Conservation (phyloP, 2,888 invertebrate species). For the Periphyllus acericola region DNA sequence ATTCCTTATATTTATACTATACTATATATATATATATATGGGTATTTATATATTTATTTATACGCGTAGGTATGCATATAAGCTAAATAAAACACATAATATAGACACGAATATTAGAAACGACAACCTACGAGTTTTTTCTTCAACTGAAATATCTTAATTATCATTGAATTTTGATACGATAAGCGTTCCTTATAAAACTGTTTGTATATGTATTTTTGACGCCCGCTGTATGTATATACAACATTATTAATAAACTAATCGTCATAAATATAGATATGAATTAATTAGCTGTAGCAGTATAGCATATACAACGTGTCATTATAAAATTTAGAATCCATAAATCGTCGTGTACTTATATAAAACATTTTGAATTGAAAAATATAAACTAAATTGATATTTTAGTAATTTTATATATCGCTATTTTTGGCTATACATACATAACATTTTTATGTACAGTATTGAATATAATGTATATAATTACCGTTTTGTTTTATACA, state of each 20-base stretch:
- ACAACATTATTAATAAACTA: not conserved
- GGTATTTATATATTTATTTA: not conserved
- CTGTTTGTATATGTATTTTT: not conserved
- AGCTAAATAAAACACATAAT: too few species aligned
- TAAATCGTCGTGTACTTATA: not conserved
- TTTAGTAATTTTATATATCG: not conserved
- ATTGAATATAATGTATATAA: not conserved
- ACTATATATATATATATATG: too few species aligned
- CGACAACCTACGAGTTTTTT: not conserved
- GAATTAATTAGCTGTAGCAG: not conserved
- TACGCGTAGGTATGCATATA: not conserved
- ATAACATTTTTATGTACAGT: too few species aligned
- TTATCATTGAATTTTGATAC: slow-evolving; percentile 14
- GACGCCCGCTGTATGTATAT: not conserved
- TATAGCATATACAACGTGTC: not conserved
- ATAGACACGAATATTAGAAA: not conserved
- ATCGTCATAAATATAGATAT: too few species aligned
- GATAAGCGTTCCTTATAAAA: not conserved
- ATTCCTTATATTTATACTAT: not conserved
- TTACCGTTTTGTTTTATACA: not conserved
- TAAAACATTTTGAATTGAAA: not conserved
- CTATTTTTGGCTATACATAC: too few species aligned
- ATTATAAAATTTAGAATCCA: not conserved
- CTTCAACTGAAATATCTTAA: slow-evolving; percentile 1
- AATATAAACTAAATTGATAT: not conserved